Conservation (phyloP, 92 coral and sea anemone species). For the Porites cylindrica region DNA sequence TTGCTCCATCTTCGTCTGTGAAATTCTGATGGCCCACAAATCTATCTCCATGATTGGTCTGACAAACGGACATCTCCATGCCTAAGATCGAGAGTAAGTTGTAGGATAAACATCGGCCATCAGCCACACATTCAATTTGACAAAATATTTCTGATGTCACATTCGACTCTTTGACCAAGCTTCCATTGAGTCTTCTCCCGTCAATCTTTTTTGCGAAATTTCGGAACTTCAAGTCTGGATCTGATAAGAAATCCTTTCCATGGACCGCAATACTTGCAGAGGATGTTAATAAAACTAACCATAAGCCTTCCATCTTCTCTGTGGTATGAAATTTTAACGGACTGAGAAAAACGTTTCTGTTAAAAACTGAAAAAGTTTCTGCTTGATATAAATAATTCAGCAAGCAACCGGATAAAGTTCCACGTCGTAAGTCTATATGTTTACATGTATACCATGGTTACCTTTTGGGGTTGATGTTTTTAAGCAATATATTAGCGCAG, state of each 20-base stretch:
- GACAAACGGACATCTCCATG: neutral
- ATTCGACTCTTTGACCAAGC: neutral
- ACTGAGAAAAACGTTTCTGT: no score
- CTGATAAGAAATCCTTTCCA: slow-evolving; percentile 4
- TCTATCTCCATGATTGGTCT: slow-evolving; percentile 8
- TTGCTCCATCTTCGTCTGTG: neutral
- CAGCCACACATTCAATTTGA: slow-evolving; percentile 14
- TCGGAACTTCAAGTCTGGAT: neutral
- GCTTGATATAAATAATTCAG: no score
- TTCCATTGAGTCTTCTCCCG: slow-evolving; percentile 16
- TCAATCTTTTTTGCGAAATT: slow-evolving; percentile 14
- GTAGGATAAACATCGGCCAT: slow-evolving; percentile 25
- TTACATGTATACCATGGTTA: no score
- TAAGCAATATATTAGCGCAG: no score
- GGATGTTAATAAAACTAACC: neutral
- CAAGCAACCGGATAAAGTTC: no score
- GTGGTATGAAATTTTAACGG: neutral
- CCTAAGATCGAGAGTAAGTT: slow-evolving; percentile 11
- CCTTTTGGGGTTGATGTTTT: no score
- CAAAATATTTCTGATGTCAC: slow-evolving; percentile 1
- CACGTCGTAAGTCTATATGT: no score
- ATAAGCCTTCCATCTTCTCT: neutral
- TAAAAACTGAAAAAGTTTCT: no score
- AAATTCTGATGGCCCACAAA: slow-evolving; percentile 11
- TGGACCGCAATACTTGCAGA: neutral